phyloP scores from a whole-genome alignment of 2,888 invertebrate genomes.

The Saturnia pavonia region DNA sequence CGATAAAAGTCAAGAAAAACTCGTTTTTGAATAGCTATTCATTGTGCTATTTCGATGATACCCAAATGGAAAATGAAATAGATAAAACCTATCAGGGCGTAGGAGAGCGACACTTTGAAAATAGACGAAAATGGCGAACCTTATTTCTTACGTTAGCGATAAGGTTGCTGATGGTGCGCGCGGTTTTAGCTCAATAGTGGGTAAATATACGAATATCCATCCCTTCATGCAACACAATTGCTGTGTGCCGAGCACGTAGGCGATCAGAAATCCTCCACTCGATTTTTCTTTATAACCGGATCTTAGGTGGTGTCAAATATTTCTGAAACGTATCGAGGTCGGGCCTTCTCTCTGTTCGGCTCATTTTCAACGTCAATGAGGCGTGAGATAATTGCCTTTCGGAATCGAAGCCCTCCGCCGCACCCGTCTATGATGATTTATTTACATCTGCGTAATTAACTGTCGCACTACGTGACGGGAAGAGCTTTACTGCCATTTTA shows the following conservation, averaged over 20 bases:
- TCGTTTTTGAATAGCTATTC: background rate
- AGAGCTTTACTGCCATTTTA: conserved; percentile 73
- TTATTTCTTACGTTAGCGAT: conserved; percentile 68
- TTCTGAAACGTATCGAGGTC: conserved; percentile 57
- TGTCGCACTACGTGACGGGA: conserved; percentile 81
- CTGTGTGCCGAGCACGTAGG: conserved; percentile 67
- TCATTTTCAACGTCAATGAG: conserved; percentile 78
- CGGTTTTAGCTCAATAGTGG: conserved; percentile 61
- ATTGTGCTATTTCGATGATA: conserved; percentile 30
- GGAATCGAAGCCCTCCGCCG: conserved; percentile 74
- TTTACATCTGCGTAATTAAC: conserved; percentile 81
- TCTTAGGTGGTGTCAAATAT: conserved; percentile 70
- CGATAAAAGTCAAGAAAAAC: too few species aligned
- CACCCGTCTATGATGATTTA: conserved; percentile 80
- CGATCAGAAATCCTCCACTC: conserved; percentile 60
- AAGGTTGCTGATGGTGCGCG: conserved; percentile 57
- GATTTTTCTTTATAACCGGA: conserved; percentile 69
- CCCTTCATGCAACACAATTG: conserved; percentile 71
- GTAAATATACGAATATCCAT: conserved; percentile 67
- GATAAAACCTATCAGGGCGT: conserved; percentile 45
- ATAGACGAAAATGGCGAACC: conserved; percentile 57
- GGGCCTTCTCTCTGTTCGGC: conserved; percentile 51
- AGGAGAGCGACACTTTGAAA: conserved; percentile 51
- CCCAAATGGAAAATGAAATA: conserved; percentile 46
- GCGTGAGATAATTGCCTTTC: conserved; percentile 79